phyloP scores from a whole-genome alignment of 2,113 vertebrate species.

The Epinephelus cyanopodus region DNA sequence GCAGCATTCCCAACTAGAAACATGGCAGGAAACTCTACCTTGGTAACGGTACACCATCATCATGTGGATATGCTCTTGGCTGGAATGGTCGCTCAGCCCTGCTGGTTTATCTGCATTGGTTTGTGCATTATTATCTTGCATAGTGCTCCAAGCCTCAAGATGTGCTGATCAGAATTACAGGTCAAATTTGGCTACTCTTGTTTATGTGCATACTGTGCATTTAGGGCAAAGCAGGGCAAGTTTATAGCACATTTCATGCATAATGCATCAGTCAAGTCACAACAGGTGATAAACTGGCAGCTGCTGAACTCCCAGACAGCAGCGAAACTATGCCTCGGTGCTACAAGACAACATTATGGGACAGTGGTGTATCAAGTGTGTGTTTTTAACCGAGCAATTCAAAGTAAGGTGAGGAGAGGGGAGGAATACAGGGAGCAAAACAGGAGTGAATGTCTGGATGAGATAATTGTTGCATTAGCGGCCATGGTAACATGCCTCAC shows the following conservation, averaged over 20 bases:
- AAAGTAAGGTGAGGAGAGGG: neutral
- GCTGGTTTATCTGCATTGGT: neutral
- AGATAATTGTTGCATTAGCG: constrained; percentile 2
- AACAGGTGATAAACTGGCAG: neutral
- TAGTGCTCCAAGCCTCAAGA: neutral
- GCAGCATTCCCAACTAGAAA: neutral
- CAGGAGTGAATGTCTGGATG: neutral
- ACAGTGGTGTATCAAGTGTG: neutral
- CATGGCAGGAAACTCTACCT: neutral
- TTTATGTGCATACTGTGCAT: neutral
- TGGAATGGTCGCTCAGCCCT: neutral
- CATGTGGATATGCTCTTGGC: neutral
- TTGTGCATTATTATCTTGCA: no score
- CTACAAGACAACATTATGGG: neutral
- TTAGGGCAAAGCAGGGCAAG: neutral
- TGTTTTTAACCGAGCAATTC: neutral
- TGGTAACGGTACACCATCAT: neutral
- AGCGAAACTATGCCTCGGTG: neutral
- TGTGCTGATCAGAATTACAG: neutral
- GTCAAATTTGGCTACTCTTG: neutral
- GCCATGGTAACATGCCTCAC: neutral
- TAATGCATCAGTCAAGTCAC: neutral
- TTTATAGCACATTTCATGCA: neutral
- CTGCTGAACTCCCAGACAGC: neutral
- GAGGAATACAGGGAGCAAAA: neutral